Base-by-base conservation (phyloP, 2,797 vertebrate species). In the Hippocampus kuda region DNA sequence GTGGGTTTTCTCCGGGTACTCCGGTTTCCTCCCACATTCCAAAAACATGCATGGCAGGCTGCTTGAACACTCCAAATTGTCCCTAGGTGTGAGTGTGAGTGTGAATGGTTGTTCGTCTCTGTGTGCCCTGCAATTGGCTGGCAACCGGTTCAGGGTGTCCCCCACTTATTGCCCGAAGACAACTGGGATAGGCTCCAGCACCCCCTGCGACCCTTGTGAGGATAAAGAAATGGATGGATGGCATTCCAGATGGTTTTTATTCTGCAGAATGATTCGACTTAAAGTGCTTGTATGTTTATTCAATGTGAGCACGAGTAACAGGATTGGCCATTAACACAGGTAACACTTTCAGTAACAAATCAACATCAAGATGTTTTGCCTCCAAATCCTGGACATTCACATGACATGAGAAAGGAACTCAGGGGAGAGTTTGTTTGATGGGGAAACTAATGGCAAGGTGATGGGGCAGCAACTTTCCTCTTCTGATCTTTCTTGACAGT, bases 231-330 rank as follows among this genome's bases (percentile, higher is more conserved):
- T 8, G 7, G 34, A 38, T 38, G 34, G 34, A 38, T 38, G 34
- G 20, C n/a, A 42, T 38, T 22, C 34, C 60, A 62, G 12, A 22
- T 11, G 34, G 34, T 34, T 41, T 38, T 63, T 41, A 63, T 63
- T 41, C 61, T 63, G 61, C 61, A 41, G 61, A 63, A 63, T 63
- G 61, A 12, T 42, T 63, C 1, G 13, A 63, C 13, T 54, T n/a
- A 42, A 63, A n/a, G 61, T 63, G 61, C 20, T 42, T n/a, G 13
- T n/a, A 11, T 42, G 61, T 63, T 63, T 38, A 56, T 63, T n/a
- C n/a, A 42, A 63, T 24, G 34, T 63, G 16, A 60, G 34, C 18
- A 18, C 5, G 5, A 18, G 22, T 41, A 20, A 22, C 61, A 42
- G 22, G 61, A n/a, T 63, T 12, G 38, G 34, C 34, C 34, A 63